A percentile compares a stretch with the other conserved stretches of the same genome.
Evolutionary conservation across 2,888 invertebrate genomes (phyloP).

Genomic region (Dynastes maya): DNA sequence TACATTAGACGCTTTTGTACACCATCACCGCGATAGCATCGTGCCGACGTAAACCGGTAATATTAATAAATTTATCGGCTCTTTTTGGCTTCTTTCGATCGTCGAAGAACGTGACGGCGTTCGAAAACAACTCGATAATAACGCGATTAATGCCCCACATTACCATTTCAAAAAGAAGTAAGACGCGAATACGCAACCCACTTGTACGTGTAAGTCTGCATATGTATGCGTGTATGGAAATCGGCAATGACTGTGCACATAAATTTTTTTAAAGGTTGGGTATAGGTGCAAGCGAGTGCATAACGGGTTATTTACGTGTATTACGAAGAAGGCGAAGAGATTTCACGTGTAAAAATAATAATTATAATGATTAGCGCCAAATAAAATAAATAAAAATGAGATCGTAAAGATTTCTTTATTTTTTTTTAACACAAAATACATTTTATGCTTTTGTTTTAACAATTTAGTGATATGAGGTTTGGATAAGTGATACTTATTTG

Average conservation of each 20-base stretch:
- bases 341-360: too few species aligned
- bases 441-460: too few species aligned
- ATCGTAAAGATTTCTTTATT: too few species aligned
- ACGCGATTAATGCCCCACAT: constrained; percentile 27
- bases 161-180: constrained; percentile 10
- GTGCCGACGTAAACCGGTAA: constrained; percentile 1
- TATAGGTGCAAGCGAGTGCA: too few species aligned
- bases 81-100: neutral
- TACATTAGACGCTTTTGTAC: neutral
- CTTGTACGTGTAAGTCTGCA: too few species aligned
- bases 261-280: neutral
- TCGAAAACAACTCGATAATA: constrained; percentile 30
- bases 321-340: too few species aligned
- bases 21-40: neutral
- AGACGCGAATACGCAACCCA: neutral
- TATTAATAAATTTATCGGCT: constrained; percentile 2
- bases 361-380: too few species aligned
- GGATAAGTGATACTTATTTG: too few species aligned
- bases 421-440: too few species aligned
- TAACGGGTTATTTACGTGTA: too few species aligned
- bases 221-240: neutral
- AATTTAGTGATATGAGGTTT: too few species aligned
- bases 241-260: neutral
- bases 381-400: too few species aligned
- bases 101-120: neutral